Conservation (phyloP, 2,797 vertebrate genomes). For the Helicolenus hilgendorfi region DNA sequence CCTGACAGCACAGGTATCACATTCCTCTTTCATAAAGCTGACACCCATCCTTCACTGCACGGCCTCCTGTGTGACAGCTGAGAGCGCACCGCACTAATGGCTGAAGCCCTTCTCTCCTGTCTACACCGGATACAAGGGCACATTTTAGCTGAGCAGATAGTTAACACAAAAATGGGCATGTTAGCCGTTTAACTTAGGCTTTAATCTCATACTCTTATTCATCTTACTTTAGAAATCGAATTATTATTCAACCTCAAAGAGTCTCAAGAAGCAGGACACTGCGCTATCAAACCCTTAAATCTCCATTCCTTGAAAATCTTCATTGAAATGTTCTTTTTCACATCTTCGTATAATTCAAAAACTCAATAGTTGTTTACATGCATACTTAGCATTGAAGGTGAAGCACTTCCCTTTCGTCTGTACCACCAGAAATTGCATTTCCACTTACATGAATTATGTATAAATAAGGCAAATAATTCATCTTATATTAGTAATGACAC, state of each 20-base stretch:
- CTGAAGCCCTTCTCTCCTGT: slow-evolving; percentile 5
- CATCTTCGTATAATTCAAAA: background rate
- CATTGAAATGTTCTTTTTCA: background rate
- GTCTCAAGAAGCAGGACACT: background rate
- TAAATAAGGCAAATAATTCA: background rate
- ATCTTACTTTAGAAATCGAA: background rate
- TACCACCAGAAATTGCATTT: background rate
- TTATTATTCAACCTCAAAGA: background rate
- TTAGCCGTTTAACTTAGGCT: background rate
- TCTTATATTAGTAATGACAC: background rate
- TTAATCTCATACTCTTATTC: background rate
- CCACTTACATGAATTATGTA: background rate
- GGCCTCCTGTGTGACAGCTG: slow-evolving; percentile 44
- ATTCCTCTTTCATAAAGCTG: slow-evolving; percentile 63
- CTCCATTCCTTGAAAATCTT: background rate
- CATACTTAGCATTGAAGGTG: background rate
- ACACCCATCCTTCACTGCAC: slow-evolving; percentile 64
- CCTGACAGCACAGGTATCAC: slow-evolving; percentile 43
- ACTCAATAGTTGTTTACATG: background rate
- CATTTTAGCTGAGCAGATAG: background rate
- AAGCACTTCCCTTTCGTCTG: background rate
- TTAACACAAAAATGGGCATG: background rate
- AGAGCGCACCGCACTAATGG: slow-evolving; percentile 36
- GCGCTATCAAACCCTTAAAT: background rate
- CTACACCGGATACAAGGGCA: background rate